Evolutionary conservation across 2,113 vertebrate species (phyloP).

Genomic region (Microtus richardsoni): DNA sequence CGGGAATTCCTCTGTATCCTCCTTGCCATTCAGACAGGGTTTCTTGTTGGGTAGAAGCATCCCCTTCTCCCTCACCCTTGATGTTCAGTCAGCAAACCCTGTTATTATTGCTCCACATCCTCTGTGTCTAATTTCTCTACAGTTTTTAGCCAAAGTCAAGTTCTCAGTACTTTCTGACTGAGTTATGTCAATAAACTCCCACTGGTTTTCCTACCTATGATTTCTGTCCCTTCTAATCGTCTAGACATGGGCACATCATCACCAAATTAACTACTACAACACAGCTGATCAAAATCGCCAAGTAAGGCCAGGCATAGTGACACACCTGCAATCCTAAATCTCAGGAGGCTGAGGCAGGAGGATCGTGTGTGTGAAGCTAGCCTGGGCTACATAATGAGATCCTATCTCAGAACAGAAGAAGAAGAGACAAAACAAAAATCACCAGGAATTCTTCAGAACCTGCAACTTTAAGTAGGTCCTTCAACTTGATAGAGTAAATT

Average conservation of each 20-base stretch:
- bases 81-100: slow-evolving; percentile 2
- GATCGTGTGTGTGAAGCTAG: neutral
- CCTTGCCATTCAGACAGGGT: neutral
- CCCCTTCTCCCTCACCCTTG: neutral
- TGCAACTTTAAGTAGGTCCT: neutral
- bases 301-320: neutral
- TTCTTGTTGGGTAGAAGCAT: neutral
- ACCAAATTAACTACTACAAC: neutral
- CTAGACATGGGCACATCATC: neutral
- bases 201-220: neutral
- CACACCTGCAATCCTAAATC: neutral
- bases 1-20: neutral
- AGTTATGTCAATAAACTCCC: neutral
- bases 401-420: neutral
- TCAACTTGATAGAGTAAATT: neutral
- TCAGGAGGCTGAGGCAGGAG: neutral
- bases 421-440: neutral
- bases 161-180: neutral
- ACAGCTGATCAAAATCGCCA: neutral
- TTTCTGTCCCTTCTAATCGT: neutral
- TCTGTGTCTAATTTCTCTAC: neutral
- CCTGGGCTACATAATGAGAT: neutral
- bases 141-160: slow-evolving; percentile 7
- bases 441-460: slow-evolving; percentile 4
- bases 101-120: neutral